Percentiles rank a stretch among this genome's conserved stretches.
Conservation (phyloP, 2,113 vertebrate species). For the Lontra canadensis region DNA sequence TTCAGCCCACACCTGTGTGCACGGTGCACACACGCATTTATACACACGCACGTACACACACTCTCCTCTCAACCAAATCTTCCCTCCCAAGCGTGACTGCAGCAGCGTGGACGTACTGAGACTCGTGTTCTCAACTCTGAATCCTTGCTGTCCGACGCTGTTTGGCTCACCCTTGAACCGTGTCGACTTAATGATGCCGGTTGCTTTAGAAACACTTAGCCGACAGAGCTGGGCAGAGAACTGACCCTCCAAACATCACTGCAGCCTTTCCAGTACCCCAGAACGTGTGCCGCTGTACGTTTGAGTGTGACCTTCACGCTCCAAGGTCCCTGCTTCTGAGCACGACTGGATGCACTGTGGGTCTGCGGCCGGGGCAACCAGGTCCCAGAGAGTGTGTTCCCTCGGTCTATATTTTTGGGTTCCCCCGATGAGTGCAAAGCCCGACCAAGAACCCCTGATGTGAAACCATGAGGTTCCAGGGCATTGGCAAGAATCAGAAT, state of each 20-base stretch:
- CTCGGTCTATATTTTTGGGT: not conserved
- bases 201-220: not conserved
- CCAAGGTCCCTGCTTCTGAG: accelerated
- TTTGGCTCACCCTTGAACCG: not conserved
- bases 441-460: not conserved
- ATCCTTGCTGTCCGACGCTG: not conserved
- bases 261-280: not conserved
- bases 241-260: not conserved
- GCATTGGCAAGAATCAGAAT: not conserved
- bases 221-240: not conserved
- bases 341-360: accelerated
- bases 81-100: not conserved
- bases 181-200: too few relatives aligned
- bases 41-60: not conserved
- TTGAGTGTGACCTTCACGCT: not conserved
- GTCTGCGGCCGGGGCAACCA: not conserved
- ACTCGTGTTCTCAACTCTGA: not conserved
- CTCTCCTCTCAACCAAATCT: not conserved
- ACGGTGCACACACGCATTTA: not conserved
- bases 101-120: not conserved
- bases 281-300: accelerated
- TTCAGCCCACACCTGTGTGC: too few relatives aligned
- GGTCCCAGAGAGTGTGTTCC: accelerated
- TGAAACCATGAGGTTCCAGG: not conserved
- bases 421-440: not conserved